phyloP scores from a whole-genome alignment of 2,797 vertebrate genomes.

The Salarias fasciatus region DNA sequence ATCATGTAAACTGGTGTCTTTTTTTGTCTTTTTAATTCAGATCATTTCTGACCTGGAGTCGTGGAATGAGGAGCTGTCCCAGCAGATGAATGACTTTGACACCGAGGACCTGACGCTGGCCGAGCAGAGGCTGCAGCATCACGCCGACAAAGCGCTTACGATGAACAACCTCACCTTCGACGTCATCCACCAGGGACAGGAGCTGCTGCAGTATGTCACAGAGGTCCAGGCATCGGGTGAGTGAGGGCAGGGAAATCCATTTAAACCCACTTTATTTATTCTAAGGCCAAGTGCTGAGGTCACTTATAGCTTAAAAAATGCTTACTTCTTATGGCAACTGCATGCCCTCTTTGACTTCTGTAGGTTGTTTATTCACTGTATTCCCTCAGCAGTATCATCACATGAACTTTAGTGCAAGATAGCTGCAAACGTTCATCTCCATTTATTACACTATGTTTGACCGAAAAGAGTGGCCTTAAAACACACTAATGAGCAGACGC shows the following conservation, averaged over 20 bases:
- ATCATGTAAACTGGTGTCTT: not conserved
- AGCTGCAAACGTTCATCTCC: too few relatives aligned
- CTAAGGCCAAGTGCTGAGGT: too few relatives aligned
- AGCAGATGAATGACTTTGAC: constrained; percentile 98
- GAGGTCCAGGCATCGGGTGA: constrained; percentile 98
- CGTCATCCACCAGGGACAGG: constrained; percentile 98
- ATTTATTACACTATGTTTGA: too few relatives aligned
- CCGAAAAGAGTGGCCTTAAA: too few relatives aligned
- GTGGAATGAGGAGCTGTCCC: constrained; percentile 97
- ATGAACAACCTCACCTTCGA: constrained; percentile 99
- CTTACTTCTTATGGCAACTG: too few relatives aligned
- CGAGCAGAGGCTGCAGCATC: constrained; percentile 96
- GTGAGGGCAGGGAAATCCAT: constrained; percentile 26
- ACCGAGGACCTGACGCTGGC: constrained; percentile 97
- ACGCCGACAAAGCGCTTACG: constrained; percentile 97
- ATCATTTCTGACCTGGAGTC: constrained; percentile 99
- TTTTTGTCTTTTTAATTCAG: constrained; percentile 64
- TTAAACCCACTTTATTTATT: not conserved
- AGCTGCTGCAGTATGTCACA: constrained; percentile 96
- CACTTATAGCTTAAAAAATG: too few relatives aligned
- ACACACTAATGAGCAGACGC: too few relatives aligned
- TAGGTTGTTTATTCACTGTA: too few relatives aligned
- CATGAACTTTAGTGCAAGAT: too few relatives aligned
- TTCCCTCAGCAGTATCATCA: too few relatives aligned
- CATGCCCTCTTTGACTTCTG: too few relatives aligned